These are phyloP conservation scores for Drosophila oshimai DNA, from an alignment of 1,140 invertebrate genomes.

Conservation along the genomic window DNA sequence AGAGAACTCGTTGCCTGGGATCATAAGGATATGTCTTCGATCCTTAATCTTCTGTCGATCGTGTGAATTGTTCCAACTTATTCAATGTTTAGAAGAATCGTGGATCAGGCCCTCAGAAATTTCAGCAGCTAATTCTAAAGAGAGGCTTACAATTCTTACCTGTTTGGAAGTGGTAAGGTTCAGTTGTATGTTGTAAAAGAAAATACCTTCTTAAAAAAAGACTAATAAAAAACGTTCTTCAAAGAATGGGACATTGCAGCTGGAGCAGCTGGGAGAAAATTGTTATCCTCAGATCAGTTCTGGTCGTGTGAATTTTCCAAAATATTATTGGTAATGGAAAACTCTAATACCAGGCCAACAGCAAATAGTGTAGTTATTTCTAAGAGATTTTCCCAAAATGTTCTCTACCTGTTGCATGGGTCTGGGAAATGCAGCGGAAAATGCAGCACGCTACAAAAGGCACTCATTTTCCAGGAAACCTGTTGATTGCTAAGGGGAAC, in stretches of 20 bases:
- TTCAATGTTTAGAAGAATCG: not conserved
- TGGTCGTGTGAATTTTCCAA: constrained; percentile 35
- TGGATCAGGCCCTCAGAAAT: constrained; percentile 6
- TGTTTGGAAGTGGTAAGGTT: not conserved
- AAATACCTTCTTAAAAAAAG: not conserved
- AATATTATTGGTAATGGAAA: not conserved
- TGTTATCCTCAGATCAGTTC: not conserved
- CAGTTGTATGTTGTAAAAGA: not conserved
- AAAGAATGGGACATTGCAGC: constrained; percentile 11
- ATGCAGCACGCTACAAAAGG: constrained; percentile 2
- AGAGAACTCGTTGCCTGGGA: not conserved
- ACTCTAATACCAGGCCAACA: constrained; percentile 21
- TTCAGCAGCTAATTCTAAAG: not conserved
- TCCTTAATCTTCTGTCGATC: constrained; percentile 9
- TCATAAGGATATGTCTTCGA: not conserved
- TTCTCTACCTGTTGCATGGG: constrained; percentile 26
- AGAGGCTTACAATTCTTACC: constrained; percentile 12
- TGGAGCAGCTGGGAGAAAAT: constrained; percentile 41
- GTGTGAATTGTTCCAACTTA: not conserved
- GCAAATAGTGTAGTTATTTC: not conserved
- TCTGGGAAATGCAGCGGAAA: constrained; percentile 11
- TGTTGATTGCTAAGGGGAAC: constrained; percentile 13
- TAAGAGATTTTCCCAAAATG: not conserved
- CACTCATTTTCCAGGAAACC: constrained; percentile 25
- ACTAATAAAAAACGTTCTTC: not conserved